Percentiles rank a stretch among this genome's conserved stretches.
These are phyloP conservation scores for Ecdyonurus torrentis DNA, from an alignment of 2,888 invertebrate species.

Conservation along the genomic window DNA sequence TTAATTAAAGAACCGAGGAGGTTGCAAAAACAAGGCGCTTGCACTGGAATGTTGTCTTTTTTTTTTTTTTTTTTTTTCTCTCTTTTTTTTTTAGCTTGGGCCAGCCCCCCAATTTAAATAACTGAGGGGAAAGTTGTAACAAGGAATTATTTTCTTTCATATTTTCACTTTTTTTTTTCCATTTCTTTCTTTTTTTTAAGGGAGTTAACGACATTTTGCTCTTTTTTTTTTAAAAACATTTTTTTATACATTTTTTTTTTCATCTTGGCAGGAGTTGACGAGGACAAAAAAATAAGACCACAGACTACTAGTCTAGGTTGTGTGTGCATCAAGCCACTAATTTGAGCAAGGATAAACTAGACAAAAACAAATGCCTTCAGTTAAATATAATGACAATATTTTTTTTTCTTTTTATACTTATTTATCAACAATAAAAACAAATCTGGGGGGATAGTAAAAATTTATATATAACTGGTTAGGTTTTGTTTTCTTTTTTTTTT, in stretches of 20 bases:
- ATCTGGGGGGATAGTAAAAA: background rate
- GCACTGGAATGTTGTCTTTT: background rate
- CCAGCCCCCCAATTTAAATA: background rate
- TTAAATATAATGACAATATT: background rate
- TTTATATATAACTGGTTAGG: background rate
- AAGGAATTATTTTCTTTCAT: background rate
- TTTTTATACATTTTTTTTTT: background rate
- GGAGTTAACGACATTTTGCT: background rate
- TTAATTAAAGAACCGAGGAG: background rate
- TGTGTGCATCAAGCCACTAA: slow-evolving; percentile 3
- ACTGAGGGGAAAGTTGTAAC: background rate
- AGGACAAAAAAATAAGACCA: background rate
- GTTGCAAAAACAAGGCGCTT: background rate
- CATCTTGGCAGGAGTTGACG: background rate
- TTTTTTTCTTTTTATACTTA: background rate
- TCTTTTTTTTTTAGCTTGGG: background rate
- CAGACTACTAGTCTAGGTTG: background rate
- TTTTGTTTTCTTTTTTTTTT: background rate
- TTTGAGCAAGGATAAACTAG: slow-evolving; percentile 3
- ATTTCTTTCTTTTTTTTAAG: background rate
- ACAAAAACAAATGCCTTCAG: background rate
- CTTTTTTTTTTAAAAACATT: slow-evolving; percentile 2
- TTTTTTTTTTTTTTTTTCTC: background rate
- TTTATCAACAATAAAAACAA: no score
- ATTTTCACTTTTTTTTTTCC: background rate